phyloP scores from a whole-genome alignment of 2,888 invertebrate species.

The Gymnocheta viridis region DNA sequence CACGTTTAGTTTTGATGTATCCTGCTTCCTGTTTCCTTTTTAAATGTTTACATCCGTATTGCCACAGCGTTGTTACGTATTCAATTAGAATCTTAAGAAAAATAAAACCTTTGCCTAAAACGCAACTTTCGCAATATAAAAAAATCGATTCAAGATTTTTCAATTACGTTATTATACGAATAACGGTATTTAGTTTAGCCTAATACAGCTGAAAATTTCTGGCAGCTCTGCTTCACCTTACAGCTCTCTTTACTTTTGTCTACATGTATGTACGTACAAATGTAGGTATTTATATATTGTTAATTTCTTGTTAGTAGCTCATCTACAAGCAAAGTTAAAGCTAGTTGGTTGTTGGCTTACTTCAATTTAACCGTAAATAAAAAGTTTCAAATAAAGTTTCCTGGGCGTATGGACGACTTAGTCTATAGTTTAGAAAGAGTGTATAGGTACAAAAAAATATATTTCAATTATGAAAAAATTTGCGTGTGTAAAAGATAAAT shows the following conservation, averaged over 20 bases:
- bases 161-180: not conserved
- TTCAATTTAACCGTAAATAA: conserved; percentile 27
- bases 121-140: too few relatives aligned
- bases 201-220: not conserved
- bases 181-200: not conserved
- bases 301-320: conserved; percentile 52
- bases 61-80: too few relatives aligned
- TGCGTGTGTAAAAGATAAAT: conserved; percentile 54
- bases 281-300: conserved; percentile 24
- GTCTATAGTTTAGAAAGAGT: conserved; percentile 13
- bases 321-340: conserved; percentile 63
- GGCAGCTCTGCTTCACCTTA: not conserved
- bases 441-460: conserved; percentile 39
- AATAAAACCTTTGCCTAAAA: too few relatives aligned
- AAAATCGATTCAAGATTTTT: not conserved
- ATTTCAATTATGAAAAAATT: conserved; percentile 37
- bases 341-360: conserved; percentile 30
- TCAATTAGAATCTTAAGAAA: too few relatives aligned
- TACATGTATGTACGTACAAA: not conserved
- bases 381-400: conserved; percentile 42
- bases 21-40: too few relatives aligned
- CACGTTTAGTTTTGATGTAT: too few relatives aligned
- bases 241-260: conserved; percentile 3
- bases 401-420: conserved; percentile 51
- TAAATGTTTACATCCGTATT: too few relatives aligned